These are phyloP conservation scores for Drosophila jambulina DNA, from an alignment of 1,140 invertebrate genomes.

Conservation along the genomic window DNA sequence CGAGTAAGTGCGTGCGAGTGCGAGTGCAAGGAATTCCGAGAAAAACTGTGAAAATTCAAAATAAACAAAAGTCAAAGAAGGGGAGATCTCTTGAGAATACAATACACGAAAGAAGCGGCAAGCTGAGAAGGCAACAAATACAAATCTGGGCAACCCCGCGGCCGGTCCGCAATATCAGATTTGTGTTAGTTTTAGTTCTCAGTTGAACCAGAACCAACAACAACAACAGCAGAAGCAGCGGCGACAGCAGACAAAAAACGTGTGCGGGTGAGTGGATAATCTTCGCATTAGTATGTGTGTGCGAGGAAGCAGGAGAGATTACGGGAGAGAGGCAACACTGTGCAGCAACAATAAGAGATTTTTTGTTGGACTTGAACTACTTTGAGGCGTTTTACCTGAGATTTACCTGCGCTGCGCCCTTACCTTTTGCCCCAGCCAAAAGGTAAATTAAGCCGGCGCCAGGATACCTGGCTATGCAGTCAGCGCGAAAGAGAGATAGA, in stretches of 20 bases:
- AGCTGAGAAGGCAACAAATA: conserved; percentile 25
- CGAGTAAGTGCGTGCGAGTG: conserved; percentile 44
- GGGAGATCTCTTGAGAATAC: conserved; percentile 38
- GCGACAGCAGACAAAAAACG: conserved; percentile 19
- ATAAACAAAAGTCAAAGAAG: conserved; percentile 65
- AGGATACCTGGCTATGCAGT: conserved; percentile 74
- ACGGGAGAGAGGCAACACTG: not conserved
- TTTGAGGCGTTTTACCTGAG: conserved; percentile 57
- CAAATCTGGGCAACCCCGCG: conserved; percentile 49
- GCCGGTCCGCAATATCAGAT: conserved; percentile 51
- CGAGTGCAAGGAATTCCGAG: conserved; percentile 63
- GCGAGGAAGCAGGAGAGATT: conserved; percentile 21
- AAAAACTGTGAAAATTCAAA: conserved; percentile 75
- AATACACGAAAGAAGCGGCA: conserved; percentile 35
- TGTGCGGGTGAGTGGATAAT: conserved; percentile 48
- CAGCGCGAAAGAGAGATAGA: conserved; percentile 10
- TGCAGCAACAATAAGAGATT: conserved; percentile 57
- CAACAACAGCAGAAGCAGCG: conserved; percentile 16
- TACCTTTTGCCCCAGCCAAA: conserved; percentile 21
- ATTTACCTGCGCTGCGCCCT: conserved; percentile 23
- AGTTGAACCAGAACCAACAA: conserved; percentile 19
- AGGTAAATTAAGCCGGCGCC: conserved; percentile 81
- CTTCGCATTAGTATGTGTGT: conserved; percentile 27
- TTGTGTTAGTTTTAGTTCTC: conserved; percentile 38
- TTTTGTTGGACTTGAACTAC: conserved; percentile 73